Evolutionary conservation across 1,140 invertebrate genomes (phyloP).

Genomic region (Steinernema khuongi): DNA sequence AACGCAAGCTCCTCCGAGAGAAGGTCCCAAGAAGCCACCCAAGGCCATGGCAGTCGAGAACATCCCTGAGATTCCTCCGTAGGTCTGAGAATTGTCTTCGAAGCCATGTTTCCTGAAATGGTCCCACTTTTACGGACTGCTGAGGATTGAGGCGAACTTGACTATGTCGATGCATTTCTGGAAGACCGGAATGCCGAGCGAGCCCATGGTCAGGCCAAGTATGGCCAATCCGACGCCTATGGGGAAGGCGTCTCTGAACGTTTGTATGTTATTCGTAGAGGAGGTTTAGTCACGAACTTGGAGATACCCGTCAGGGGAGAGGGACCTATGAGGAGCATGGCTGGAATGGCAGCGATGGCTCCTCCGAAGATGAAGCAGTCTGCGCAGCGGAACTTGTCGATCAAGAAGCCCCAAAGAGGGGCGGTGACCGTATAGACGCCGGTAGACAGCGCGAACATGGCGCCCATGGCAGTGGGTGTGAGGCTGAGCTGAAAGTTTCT

Average conservation of each 20-base stretch:
- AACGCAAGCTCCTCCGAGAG: not conserved
- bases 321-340: not conserved
- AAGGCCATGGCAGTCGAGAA: not conserved
- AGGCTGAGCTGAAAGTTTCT: not conserved
- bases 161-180: not conserved
- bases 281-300: not conserved
- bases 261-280: not conserved
- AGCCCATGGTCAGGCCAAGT: not conserved
- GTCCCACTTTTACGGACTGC: not conserved
- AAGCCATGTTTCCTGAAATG: not conserved
- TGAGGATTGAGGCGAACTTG: not conserved
- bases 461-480: not conserved
- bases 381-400: not conserved
- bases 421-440: not conserved
- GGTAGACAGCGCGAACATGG: not conserved
- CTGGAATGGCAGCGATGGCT: not conserved
- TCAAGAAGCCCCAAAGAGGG: not conserved
- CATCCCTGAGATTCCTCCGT: not conserved
- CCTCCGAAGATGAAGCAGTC: not conserved
- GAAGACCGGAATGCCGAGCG: not conserved
- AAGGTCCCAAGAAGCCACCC: not conserved
- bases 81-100: not conserved
- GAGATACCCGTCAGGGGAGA: not conserved
- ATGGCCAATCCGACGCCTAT: not conserved
- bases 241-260: not conserved